Conservation (phyloP, 2,888 invertebrate species). For the Dryocosmus kuriphilus region DNA sequence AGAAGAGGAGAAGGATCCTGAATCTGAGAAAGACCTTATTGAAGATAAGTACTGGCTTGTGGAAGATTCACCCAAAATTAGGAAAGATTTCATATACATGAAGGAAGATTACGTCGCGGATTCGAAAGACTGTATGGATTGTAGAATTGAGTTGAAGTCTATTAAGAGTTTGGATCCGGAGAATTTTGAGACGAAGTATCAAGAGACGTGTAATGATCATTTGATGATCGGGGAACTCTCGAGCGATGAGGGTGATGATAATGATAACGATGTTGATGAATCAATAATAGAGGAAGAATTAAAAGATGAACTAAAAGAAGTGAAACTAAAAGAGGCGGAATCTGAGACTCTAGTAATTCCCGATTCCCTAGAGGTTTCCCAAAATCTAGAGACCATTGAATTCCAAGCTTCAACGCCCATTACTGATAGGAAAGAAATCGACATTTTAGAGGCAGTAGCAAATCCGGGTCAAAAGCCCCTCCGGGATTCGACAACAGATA, state of each 20-base stretch:
- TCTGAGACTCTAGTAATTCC: slow-evolving; percentile 68
- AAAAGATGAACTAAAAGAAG: neutral
- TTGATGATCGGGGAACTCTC: slow-evolving; percentile 31
- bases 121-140: slow-evolving; percentile 69
- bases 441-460: neutral
- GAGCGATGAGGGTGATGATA: slow-evolving; percentile 27
- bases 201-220: slow-evolving; percentile 40
- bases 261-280: neutral
- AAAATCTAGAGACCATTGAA: slow-evolving; percentile 33
- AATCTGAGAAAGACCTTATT: slow-evolving; percentile 42
- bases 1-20: slow-evolving; percentile 44
- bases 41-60: slow-evolving; percentile 50
- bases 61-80: slow-evolving; percentile 9
- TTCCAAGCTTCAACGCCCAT: slow-evolving; percentile 26
- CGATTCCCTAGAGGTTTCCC: slow-evolving; percentile 69
- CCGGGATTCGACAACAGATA: slow-evolving; percentile 58
- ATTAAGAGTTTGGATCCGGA: slow-evolving; percentile 72
- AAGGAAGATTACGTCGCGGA: slow-evolving; percentile 74
- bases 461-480: slow-evolving; percentile 26
- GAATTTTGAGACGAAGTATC: slow-evolving; percentile 53
- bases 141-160: slow-evolving; percentile 71
- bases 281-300: no score
- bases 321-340: slow-evolving; percentile 1
- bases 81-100: slow-evolving; percentile 48
- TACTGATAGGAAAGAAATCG: slow-evolving; percentile 15